Base-by-base conservation (phyloP, 2,888 invertebrate species). In the Patella ulyssiponensis region DNA sequence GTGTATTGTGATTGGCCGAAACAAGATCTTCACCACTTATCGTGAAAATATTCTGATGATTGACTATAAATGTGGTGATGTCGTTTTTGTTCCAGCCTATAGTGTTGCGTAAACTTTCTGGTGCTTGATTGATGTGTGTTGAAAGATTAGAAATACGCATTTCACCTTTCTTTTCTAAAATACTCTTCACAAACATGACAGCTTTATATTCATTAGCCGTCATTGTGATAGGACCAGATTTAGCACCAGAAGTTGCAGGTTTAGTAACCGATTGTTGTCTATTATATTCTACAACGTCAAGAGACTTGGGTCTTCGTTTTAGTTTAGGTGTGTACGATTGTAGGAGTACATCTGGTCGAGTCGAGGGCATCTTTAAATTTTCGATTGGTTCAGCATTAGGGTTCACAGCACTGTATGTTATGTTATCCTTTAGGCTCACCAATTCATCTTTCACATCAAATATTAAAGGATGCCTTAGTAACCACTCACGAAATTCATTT, bases 191-290 rank as follows among this genome's bases (percentile, higher is more conserved):
- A 81, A 90, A 91, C 89, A 91, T 91, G 71, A 92, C 90, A 53
- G 91, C 91, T 81, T 91, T 91, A 85, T 92, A 92, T 80, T 92
- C 91, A 81, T 91, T 91, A 51, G 91, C 91, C 15, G 91, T 91
- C 92, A 92, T 92, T 54, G 90, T 90, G 56, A 91, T 85, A 15
- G 91, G 91, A 3, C 87, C 88, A 69, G 89, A 80, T 78, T 86
- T 88, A 71, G 86, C 80, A 79, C 84, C 81, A 52, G 78, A 72
- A 53, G 84, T 79, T 27, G 82, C 78, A 17, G 85, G 80, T 73
- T 84, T 80, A 17, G 85, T 83, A 33, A 83, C 81, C 58, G 80
- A 81, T 53, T 84, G 81, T 51, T 83, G 84, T 33, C 83, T 84
- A 51, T 80, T 78, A 17, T 17, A 51, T 33, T 83, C 84, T 73